Evolutionary conservation across 2,797 vertebrate genomes (phyloP), one percentile per base, ranked within the genome.

Genomic region (Mareca penelope): DNA sequence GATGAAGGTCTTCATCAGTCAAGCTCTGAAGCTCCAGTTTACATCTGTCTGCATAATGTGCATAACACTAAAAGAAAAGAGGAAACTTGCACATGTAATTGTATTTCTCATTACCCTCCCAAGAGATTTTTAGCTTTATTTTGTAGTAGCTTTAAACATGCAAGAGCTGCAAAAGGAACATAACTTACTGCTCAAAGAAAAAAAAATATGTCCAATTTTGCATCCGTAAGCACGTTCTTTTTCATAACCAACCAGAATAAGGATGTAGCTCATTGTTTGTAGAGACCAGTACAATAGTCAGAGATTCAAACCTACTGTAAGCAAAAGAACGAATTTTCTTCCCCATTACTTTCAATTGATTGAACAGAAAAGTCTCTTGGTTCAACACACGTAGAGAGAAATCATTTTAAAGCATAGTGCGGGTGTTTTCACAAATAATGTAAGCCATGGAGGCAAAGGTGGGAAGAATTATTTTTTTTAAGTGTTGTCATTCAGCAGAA

Each of bases 91-190:
- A 67, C 44, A 42, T 50, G 6, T 78, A 94, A 93, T 33, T 46
- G 63, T 79, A 56, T 94, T 96, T 91, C 59, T 88, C 80, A 82
- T 77, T 92, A 93, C 50, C 33, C 26, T 81, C 61, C 37, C 57
- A 89, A 84, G 68, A 87, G 44, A 35, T 35, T 90, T 92, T 97
- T 93, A 91, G 35, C 52, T 95, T 94, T 84, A 48, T 53, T 90
- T 63, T 91, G 59, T 90, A 85, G 85, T 44, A 92, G 52, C 69
- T 71, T 29, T 91, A 94, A 86, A 89, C n/a, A 56, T 88, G n/a
- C 68, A 93, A 77, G 61, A 31, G 22, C 77, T 89, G 48, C 17
- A 76, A 68, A 35, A 83, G 46, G 64, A 96, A 83, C 37, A 67
- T 8, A 94, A 64, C 24, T 89, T 93, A 84, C 59, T 95, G 73